Percentiles rank a stretch among this genome's conserved stretches.
phyloP scores from a whole-genome alignment of 2,888 invertebrate species.

The Nebria brevicollis region DNA sequence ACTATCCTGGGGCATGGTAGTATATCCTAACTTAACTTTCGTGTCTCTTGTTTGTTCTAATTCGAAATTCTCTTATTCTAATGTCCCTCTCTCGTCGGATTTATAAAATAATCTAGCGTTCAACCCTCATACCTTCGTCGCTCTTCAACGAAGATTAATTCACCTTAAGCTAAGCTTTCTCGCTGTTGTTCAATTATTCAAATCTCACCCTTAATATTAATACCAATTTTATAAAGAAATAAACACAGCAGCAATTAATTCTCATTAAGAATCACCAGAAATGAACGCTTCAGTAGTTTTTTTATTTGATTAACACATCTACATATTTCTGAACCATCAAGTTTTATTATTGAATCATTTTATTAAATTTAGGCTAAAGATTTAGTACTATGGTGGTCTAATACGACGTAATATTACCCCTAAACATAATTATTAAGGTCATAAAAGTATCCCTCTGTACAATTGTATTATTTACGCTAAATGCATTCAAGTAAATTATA shows the following conservation, averaged over 20 bases:
- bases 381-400: constrained; percentile 4
- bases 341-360: not conserved
- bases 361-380: not conserved
- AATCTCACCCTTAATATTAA: not conserved
- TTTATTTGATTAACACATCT: not conserved
- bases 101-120: constrained; percentile 45
- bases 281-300: not conserved
- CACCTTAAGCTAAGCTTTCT: constrained; percentile 23
- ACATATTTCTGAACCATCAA: not conserved
- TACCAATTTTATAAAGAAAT: not conserved
- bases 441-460: constrained; percentile 32
- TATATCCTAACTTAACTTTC: constrained; percentile 36
- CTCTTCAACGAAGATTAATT: constrained; percentile 42
- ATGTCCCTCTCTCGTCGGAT: constrained; percentile 31
- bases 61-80: constrained; percentile 45
- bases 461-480: not conserved
- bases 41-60: constrained; percentile 41
- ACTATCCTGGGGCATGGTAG: constrained; percentile 19
- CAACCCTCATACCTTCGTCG: constrained; percentile 42
- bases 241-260: not conserved
- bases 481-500: not conserved
- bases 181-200: not conserved
- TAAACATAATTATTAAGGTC: constrained; percentile 40
- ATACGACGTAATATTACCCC: constrained; percentile 40
- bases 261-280: not conserved